Percentiles rank a stretch among this genome's conserved stretches.
Evolutionary conservation across 2,113 vertebrate genomes (phyloP).

Genomic region (Ceratotherium simum): DNA sequence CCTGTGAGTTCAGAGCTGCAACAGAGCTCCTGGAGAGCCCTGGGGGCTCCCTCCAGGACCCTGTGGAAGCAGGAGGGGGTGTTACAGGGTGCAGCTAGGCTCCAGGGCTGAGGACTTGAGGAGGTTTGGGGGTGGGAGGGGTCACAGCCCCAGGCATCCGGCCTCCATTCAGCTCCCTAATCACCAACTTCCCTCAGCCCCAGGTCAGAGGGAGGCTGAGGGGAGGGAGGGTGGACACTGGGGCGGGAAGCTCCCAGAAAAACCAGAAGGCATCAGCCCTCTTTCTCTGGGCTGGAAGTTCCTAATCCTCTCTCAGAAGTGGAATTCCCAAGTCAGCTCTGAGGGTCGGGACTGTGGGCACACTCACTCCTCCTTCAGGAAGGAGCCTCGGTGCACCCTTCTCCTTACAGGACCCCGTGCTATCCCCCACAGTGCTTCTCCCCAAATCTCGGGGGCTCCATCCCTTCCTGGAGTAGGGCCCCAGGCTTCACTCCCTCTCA

Average conservation of each 20-base stretch:
- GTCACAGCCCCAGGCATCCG: neutral
- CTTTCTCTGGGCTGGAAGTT: neutral
- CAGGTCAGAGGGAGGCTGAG: neutral
- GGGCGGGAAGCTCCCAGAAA: neutral
- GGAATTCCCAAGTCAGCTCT: neutral
- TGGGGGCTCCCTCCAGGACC: neutral
- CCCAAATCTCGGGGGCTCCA: neutral
- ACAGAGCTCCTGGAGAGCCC: neutral
- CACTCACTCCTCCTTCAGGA: neutral
- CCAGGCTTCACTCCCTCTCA: neutral
- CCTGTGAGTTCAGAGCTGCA: neutral
- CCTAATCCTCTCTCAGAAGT: neutral
- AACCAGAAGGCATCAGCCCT: neutral
- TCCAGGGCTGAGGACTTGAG: neutral
- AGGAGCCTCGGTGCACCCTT: neutral
- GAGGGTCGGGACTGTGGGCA: neutral
- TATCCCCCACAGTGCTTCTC: neutral
- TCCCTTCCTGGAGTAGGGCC: neutral
- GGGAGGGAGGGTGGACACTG: too few relatives aligned
- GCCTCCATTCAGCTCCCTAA: neutral
- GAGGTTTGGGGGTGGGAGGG: neutral
- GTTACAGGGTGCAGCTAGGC: neutral
- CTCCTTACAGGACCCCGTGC: neutral
- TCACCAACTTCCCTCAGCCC: neutral
- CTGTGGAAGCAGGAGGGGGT: neutral